phyloP scores from a whole-genome alignment of 2,113 vertebrate genomes.

The Centrocercus urophasianus region DNA sequence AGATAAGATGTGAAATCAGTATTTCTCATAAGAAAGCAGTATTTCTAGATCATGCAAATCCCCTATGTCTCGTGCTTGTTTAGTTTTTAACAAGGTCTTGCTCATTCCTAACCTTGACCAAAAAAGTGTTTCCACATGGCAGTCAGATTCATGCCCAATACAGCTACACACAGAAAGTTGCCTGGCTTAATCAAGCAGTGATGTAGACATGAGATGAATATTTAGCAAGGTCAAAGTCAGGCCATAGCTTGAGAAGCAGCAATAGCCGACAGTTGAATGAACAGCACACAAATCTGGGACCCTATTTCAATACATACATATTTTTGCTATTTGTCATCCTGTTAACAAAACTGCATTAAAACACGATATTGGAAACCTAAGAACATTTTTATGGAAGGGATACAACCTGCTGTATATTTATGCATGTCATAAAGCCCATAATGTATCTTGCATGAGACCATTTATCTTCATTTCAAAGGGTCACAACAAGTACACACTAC shows the following conservation, averaged over 20 bases:
- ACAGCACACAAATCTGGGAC: constrained; percentile 37
- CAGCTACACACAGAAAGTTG: constrained; percentile 29
- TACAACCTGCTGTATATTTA: constrained; percentile 65
- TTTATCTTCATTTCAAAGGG: constrained; percentile 75
- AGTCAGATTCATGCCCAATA: constrained; percentile 36
- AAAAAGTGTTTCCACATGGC: constrained; percentile 60
- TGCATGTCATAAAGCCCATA: constrained; percentile 69
- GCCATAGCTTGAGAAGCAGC: constrained; percentile 35
- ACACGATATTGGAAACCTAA: constrained; percentile 60
- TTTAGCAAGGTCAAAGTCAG: constrained; percentile 63
- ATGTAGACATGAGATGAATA: constrained; percentile 48
- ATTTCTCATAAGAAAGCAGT: constrained; percentile 32
- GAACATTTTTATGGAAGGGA: constrained; percentile 59
- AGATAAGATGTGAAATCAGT: constrained; percentile 63
- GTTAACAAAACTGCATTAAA: constrained; percentile 72
- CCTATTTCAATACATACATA: constrained; percentile 53
- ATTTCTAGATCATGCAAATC: constrained; percentile 60
- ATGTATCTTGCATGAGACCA: constrained; percentile 71
- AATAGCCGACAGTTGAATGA: constrained; percentile 55
- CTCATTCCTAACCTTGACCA: constrained; percentile 67
- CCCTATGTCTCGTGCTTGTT: constrained; percentile 44
- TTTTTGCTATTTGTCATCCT: constrained; percentile 60
- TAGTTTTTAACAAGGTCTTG: constrained; percentile 66
- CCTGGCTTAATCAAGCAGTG: constrained; percentile 49
- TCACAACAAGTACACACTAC: constrained; percentile 71